Evolutionary conservation across 2,113 vertebrate genomes (phyloP).

Genomic region (Limanda limanda): DNA sequence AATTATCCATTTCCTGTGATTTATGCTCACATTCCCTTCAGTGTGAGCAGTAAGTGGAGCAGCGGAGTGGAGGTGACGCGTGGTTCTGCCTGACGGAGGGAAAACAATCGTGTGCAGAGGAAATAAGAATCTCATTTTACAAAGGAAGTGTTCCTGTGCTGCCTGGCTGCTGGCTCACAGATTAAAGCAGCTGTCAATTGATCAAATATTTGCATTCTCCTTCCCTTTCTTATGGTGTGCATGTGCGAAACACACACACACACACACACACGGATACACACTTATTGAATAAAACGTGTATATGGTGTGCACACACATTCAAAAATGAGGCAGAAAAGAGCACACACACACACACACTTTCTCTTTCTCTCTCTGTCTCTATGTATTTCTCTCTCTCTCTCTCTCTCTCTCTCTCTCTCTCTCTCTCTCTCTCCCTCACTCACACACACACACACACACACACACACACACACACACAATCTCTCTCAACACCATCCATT

Average conservation of each 20-base stretch:
- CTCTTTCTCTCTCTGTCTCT: too few species aligned
- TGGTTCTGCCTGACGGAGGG: slow-evolving; percentile 19
- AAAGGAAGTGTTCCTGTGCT: slow-evolving; percentile 57
- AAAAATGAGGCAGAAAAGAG: slow-evolving; percentile 4
- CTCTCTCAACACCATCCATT: slow-evolving; percentile 57
- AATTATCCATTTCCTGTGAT: slow-evolving; percentile 5
- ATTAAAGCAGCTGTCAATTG: slow-evolving; percentile 73
- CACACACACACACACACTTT: slow-evolving; percentile 2
- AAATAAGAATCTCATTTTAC: slow-evolving; percentile 62
- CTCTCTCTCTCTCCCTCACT: background rate
- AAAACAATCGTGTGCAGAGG: slow-evolving; percentile 57
- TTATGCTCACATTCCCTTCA: slow-evolving; percentile 6
- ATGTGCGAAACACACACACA: slow-evolving; percentile 1
- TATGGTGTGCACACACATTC: background rate
- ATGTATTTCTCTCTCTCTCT: background rate
- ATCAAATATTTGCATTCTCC: slow-evolving; percentile 74
- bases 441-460: slow-evolving; percentile 13
- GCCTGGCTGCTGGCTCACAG: slow-evolving; percentile 44
- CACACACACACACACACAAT: slow-evolving; percentile 10
- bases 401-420: background rate
- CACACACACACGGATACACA: background rate
- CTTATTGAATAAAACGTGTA: background rate
- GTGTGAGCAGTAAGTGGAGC: slow-evolving; percentile 10
- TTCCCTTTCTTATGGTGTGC: slow-evolving; percentile 39
- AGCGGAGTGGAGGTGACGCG: background rate